Percentiles rank a stretch among this genome's conserved stretches.
Evolutionary conservation across 2,888 invertebrate species (phyloP).

Genomic region (Nomada ferruginata): DNA sequence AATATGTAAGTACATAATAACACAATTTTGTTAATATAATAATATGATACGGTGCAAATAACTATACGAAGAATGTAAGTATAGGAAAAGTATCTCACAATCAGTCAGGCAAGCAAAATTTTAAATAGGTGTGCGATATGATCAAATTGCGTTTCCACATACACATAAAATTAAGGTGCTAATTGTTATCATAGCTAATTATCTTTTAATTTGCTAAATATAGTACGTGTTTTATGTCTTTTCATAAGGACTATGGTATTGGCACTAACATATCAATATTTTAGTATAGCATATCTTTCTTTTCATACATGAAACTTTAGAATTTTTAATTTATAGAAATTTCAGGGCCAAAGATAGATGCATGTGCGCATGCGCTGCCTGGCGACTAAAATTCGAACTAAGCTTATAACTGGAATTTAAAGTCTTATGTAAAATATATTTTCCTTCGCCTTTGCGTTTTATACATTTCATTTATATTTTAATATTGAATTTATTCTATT

Average conservation of each 20-base stretch:
- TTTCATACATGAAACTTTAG: conserved; percentile 1
- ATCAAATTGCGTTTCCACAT: no score
- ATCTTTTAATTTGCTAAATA: neutral
- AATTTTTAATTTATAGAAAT: neutral
- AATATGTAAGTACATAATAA: neutral
- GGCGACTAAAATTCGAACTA: conserved; percentile 41
- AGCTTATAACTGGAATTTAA: conserved; percentile 39
- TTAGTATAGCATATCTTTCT: neutral
- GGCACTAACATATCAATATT: neutral
- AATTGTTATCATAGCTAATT: neutral
- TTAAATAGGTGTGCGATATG: no score
- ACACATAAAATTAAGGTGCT: no score
- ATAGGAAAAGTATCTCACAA: no score
- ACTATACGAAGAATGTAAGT: no score
- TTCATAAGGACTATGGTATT: neutral
- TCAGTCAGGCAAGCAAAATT: no score
- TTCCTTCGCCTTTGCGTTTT: neutral
- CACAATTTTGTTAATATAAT: neutral
- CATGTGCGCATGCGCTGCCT: conserved; percentile 44
- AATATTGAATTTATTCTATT: neutral
- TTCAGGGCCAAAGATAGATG: conserved; percentile 2
- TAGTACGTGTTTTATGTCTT: neutral
- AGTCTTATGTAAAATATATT: conserved; percentile 21
- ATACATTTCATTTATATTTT: neutral
- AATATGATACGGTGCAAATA: neutral